Evolutionary conservation across 2,113 vertebrate genomes (phyloP).

Genomic region (Sminthopsis crassicaudata): DNA sequence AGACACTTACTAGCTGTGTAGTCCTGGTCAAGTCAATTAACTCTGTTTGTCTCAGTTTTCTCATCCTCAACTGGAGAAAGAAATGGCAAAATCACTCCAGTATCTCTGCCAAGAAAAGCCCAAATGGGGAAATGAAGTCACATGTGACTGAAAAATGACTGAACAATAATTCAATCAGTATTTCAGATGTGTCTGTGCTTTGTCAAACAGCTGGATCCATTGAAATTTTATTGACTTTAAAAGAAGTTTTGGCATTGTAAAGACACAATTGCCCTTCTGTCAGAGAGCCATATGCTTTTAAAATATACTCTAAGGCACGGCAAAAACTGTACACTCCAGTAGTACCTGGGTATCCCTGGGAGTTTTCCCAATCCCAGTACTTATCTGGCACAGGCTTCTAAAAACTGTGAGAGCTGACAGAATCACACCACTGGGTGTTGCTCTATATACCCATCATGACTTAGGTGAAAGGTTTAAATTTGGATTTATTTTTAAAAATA

Average conservation of each 20-base stretch:
- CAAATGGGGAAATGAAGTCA: neutral
- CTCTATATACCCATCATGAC: neutral
- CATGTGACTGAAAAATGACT: neutral
- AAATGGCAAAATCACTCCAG: neutral
- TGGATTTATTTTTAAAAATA: neutral
- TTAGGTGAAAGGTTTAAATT: neutral
- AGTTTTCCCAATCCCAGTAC: neutral
- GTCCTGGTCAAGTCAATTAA: neutral
- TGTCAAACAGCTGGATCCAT: neutral
- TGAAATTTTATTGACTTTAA: neutral
- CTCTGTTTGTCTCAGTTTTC: neutral
- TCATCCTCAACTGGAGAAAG: neutral
- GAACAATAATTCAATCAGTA: neutral
- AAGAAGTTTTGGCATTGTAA: neutral
- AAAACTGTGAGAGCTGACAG: neutral
- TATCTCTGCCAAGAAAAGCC: neutral
- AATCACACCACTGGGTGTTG: neutral
- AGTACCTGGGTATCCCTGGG: constrained; percentile 1
- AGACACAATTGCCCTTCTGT: neutral
- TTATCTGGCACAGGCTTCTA: neutral
- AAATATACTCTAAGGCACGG: neutral
- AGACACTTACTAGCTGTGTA: neutral
- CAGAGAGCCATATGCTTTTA: neutral
- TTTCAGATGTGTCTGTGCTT: neutral
- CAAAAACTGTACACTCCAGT: neutral